Conservation (phyloP, 2,797 vertebrate genomes). For the Gymnopithys bicolor region DNA sequence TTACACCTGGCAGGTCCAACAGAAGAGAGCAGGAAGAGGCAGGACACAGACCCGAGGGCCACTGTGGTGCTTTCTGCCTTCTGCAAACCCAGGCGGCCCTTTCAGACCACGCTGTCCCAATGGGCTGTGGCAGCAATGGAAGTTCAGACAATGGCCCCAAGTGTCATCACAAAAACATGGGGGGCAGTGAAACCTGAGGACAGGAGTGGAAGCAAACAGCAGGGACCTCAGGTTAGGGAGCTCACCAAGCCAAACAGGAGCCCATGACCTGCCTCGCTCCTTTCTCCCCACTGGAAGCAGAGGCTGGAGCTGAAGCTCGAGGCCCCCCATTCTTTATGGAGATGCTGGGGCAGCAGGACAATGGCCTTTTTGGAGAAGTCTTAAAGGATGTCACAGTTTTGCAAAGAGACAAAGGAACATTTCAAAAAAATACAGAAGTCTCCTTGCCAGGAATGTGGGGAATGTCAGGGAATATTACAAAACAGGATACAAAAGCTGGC, state of each 20-base stretch:
- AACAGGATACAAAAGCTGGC: slow-evolving; percentile 56
- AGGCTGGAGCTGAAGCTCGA: background rate
- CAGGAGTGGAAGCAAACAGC: background rate
- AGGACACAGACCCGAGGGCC: background rate
- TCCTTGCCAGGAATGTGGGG: slow-evolving; percentile 60
- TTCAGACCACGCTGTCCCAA: fast-evolving
- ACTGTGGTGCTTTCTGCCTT: background rate
- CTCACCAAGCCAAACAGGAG: background rate
- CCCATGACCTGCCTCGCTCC: background rate
- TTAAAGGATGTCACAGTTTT: slow-evolving; percentile 1
- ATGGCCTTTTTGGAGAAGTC: background rate
- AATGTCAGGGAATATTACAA: slow-evolving; percentile 61
- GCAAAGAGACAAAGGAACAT: slow-evolving; percentile 28
- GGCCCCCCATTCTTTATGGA: background rate
- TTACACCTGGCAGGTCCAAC: background rate
- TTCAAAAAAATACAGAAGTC: background rate
- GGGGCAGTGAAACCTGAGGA: background rate
- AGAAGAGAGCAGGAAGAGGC: background rate
- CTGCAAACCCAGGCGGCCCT: background rate
- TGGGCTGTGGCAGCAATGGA: fast-evolving
- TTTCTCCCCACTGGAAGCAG: background rate
- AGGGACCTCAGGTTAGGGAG: background rate
- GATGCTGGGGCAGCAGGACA: background rate
- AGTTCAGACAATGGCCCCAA: background rate
- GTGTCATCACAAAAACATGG: background rate